These are phyloP conservation scores for Rhynchophorus ferrugineus DNA, from an alignment of 1,140 invertebrate species.

Conservation along the genomic window DNA sequence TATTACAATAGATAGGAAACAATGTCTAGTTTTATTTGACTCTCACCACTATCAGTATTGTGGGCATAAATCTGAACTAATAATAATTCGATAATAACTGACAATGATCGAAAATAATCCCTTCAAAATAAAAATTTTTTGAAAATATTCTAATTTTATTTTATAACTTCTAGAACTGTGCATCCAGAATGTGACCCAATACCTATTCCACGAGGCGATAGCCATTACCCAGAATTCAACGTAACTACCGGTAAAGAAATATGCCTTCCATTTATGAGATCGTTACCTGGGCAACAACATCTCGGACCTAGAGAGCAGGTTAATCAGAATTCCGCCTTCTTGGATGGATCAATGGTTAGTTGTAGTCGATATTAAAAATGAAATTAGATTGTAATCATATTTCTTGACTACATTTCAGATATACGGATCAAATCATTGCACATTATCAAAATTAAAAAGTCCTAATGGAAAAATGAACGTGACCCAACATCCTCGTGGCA, in stretches of 20 bases:
- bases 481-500: slow-evolving; percentile 66
- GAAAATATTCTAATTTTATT: slow-evolving; percentile 1
- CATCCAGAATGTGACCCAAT: slow-evolving; percentile 88
- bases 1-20: too few species aligned
- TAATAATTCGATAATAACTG: too few species aligned
- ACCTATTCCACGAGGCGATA: slow-evolving; percentile 72
- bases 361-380: neutral
- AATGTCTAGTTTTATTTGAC: too few species aligned
- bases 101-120: too few species aligned
- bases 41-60: too few species aligned
- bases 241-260: slow-evolving; percentile 69
- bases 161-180: slow-evolving; percentile 48
- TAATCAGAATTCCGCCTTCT: slow-evolving; percentile 85
- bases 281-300: slow-evolving; percentile 77
- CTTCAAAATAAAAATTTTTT: too few species aligned
- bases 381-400: too few species aligned
- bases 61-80: too few species aligned
- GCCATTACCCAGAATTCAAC: slow-evolving; percentile 77
- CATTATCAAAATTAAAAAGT: slow-evolving; percentile 56
- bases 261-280: slow-evolving; percentile 91
- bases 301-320: slow-evolving; percentile 84
- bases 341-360: slow-evolving; percentile 61
- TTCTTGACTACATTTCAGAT: too few species aligned
- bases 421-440: slow-evolving; percentile 68
- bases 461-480: slow-evolving; percentile 74